Evolutionary conservation across 1,140 invertebrate genomes (phyloP).

Genomic region (Caenorhabditis briggsae): DNA sequence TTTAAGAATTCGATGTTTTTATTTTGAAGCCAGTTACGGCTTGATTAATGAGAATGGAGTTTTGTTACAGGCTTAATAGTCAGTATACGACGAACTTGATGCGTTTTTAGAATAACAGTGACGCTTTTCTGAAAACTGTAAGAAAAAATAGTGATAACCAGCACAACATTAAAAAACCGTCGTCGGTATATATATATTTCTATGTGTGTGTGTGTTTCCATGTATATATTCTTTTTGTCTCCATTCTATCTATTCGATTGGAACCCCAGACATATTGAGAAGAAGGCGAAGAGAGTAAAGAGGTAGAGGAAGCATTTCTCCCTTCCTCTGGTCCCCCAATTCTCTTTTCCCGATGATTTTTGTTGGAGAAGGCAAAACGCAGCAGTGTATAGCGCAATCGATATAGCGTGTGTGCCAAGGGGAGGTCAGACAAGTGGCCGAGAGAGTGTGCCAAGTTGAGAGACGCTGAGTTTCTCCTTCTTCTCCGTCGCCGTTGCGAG

Average conservation of each 20-base stretch:
- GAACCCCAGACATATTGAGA: conserved; percentile 30
- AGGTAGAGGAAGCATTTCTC: conserved; percentile 40
- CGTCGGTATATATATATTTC: too few species aligned
- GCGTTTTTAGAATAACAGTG: too few species aligned
- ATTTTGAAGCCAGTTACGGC: too few species aligned
- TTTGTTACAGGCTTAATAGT: too few species aligned
- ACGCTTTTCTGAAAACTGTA: too few species aligned
- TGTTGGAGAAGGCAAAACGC: background rate
- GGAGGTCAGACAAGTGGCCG: background rate
- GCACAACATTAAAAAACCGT: too few species aligned
- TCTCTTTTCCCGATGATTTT: background rate
- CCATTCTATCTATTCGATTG: background rate
- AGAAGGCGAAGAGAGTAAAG: background rate
- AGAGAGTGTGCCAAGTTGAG: background rate
- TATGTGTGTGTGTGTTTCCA: background rate
- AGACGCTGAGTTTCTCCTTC: background rate
- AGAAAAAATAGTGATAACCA: too few species aligned
- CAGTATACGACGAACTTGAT: too few species aligned
- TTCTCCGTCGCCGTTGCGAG: background rate
- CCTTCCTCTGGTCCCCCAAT: conserved; percentile 18
- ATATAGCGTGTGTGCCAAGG: background rate
- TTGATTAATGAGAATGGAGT: too few species aligned
- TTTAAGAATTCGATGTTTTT: too few species aligned
- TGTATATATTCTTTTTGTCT: background rate
- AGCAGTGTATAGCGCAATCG: conserved; percentile 33